phyloP scores from a whole-genome alignment of 2,888 invertebrate species.

The Junonia oenone region DNA sequence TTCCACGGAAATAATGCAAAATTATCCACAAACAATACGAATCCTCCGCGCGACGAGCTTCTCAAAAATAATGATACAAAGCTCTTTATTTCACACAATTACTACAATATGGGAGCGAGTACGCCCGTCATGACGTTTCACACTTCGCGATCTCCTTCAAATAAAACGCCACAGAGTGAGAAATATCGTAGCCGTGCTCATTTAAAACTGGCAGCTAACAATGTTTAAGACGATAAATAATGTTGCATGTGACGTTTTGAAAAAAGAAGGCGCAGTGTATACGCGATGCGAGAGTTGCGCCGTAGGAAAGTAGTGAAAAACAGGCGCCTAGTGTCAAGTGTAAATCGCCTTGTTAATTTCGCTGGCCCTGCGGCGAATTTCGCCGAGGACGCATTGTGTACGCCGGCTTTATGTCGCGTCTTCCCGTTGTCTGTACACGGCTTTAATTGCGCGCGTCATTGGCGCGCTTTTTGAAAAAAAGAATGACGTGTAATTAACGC shows the following conservation, averaged over 20 bases:
- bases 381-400: conserved; percentile 77
- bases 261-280: conserved; percentile 44
- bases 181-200: conserved; percentile 20
- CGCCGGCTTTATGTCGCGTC: conserved; percentile 76
- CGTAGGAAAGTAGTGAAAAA: conserved; percentile 67
- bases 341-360: conserved; percentile 81
- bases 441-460: conserved; percentile 79
- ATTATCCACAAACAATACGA: conserved; percentile 39
- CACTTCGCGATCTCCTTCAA: conserved; percentile 41
- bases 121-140: conserved; percentile 43
- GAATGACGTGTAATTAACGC: conserved; percentile 80
- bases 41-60: conserved; percentile 34
- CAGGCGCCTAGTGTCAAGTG: conserved; percentile 75
- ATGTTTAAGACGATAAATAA: conserved; percentile 28
- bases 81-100: conserved; percentile 74
- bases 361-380: conserved; percentile 77
- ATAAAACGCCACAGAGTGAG: conserved; percentile 43
- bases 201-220: conserved; percentile 31
- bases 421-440: conserved; percentile 77
- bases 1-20: conserved; percentile 36
- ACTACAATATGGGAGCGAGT: conserved; percentile 55
- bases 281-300: conserved; percentile 43
- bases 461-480: conserved; percentile 78
- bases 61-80: conserved; percentile 66
- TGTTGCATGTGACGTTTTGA: conserved; percentile 37